phyloP scores from a whole-genome alignment of 2,797 vertebrate species.

The Spinus olivaceus region DNA sequence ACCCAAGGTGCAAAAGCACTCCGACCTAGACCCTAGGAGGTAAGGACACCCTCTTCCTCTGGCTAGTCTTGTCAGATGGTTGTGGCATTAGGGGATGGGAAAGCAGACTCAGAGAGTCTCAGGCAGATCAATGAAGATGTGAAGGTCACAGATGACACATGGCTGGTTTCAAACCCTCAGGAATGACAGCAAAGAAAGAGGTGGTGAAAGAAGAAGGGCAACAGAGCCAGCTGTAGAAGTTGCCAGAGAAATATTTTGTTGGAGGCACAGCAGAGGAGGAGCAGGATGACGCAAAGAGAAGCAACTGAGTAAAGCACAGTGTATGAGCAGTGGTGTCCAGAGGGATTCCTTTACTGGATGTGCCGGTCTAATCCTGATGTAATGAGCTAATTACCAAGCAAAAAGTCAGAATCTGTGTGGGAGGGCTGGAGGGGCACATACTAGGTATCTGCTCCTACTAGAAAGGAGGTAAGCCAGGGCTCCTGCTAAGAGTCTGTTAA shows the following conservation, averaged over 20 bases:
- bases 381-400: constrained; percentile 15
- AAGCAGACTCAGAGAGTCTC: constrained; percentile 5
- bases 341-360: constrained; percentile 13
- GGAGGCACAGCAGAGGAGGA: constrained; percentile 13
- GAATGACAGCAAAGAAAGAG: constrained; percentile 41
- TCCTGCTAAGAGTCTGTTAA: background rate
- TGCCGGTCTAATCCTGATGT: background rate
- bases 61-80: background rate
- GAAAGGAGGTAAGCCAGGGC: background rate
- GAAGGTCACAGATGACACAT: constrained; percentile 41
- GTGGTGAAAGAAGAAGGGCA: background rate
- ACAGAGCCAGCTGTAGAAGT: background rate
- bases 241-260: constrained; percentile 17
- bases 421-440: background rate
- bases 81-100: background rate
- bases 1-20: background rate
- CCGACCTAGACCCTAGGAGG: background rate
- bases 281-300: constrained; percentile 2
- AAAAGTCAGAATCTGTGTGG: constrained; percentile 8
- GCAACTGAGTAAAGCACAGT: background rate
- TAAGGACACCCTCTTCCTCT: background rate
- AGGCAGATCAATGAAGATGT: constrained; percentile 25
- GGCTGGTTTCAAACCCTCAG: constrained; percentile 49
- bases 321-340: background rate
- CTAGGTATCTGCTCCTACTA: background rate